Evolutionary conservation across 1,140 invertebrate species (phyloP), one percentile per base, ranked within the genome.

Genomic region (Diuraphis noxia): DNA sequence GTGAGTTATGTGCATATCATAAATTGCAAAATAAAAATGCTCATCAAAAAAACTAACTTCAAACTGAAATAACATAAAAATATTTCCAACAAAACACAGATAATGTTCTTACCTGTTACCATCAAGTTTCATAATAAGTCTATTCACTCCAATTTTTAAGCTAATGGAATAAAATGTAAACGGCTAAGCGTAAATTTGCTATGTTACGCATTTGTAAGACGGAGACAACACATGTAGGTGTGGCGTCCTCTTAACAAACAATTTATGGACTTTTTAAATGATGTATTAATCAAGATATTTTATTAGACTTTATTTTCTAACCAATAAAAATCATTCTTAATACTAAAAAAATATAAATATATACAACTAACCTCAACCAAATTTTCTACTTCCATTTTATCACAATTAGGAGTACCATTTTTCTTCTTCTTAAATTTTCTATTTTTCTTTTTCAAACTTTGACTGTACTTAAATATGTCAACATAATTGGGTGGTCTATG

Each of bases 341-440:
- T 25, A 56, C 8, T 0, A 72, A 17, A 63, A 63, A 72, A n/a
- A 72, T 72, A 10, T 72, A n/a, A n/a, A n/a, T n/a, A 72, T 72
- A 72, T 63, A 34, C 13, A n/a, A 88, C 86, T 38, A 88, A 91
- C 89, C 77, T 91, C 89, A 82, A 91, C 77, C 19, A 91, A 91
- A 81, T 56, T 82, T 25, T 91, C 89, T 49, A 91, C 34, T 38
- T 91, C 89, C 89, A 91, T 91, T 82, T 91, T 91, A 82, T 91
- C 77, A 90, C 41, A 43, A 36, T 79, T 90, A 36, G 10, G 13
- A 72, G n/a, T 72, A 52, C 1, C 38, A 40, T 36, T 91, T 30
- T 81, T 79, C 25, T 91, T 91, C 34, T 91, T 91, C 30, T 49
- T 79, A n/a, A 8, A 13, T 49, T 43, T 91, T 40, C 52, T 91